A percentile compares a stretch with the other conserved stretches of the same genome.
Evolutionary conservation across 1,140 invertebrate species (phyloP).

Genomic region (Drosophila tristis): DNA sequence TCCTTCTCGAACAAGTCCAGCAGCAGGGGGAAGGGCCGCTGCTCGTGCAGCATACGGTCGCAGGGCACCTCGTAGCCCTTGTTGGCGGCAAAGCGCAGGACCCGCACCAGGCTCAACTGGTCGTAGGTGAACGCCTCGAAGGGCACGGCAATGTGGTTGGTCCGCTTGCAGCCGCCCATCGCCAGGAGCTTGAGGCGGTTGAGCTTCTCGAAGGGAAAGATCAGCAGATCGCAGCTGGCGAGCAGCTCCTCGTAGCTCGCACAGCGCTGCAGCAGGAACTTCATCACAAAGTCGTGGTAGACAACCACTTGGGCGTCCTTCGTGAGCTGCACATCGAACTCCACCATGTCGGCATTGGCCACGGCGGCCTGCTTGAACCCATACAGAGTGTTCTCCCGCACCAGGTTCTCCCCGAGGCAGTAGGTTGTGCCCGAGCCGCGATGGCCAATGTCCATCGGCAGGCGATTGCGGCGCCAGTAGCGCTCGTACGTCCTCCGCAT

Average conservation of each 20-base stretch:
- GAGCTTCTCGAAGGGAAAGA: slow-evolving; percentile 48
- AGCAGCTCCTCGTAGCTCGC: slow-evolving; percentile 19
- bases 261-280: slow-evolving; percentile 22
- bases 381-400: slow-evolving; percentile 66
- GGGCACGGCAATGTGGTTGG: slow-evolving; percentile 38
- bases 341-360: slow-evolving; percentile 63
- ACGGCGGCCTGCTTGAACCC: slow-evolving; percentile 34
- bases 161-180: slow-evolving; percentile 39
- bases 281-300: slow-evolving; percentile 58
- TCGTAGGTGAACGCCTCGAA: slow-evolving; percentile 49
- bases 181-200: slow-evolving; percentile 30
- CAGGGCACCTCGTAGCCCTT: slow-evolving; percentile 45
- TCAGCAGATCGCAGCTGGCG: slow-evolving; percentile 24
- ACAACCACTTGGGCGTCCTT: slow-evolving; percentile 66
- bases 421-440: slow-evolving; percentile 58
- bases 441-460: slow-evolving; percentile 55
- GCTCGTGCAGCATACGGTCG: slow-evolving; percentile 90
- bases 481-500: slow-evolving; percentile 38
- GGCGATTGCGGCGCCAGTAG: slow-evolving; percentile 27
- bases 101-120: slow-evolving; percentile 19
- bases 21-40: slow-evolving; percentile 95
- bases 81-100: slow-evolving; percentile 18
- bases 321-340: slow-evolving; percentile 71
- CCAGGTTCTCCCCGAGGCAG: background rate
- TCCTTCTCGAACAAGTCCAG: slow-evolving; percentile 88